Evolutionary conservation across 2,797 vertebrate species (phyloP), one percentile per base, ranked within the genome.

Genomic region (Lutjanus campechanus): DNA sequence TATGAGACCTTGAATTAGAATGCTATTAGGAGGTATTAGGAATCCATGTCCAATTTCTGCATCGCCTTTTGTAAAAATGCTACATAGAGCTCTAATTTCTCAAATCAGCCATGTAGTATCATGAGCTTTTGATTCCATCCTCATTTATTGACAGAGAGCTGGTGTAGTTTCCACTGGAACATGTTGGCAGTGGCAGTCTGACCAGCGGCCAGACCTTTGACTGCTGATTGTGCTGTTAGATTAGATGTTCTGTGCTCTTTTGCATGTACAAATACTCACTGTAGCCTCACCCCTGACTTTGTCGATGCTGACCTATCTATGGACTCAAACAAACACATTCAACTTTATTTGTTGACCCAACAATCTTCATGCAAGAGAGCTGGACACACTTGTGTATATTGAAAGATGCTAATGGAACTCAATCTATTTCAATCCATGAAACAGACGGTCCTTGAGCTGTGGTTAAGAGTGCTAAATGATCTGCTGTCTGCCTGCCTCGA

Each of bases 401-500:
- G 19, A 53, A 40, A 11, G 29, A 73, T 63, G 29, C 61, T 62
- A 83, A 82, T 74, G 72, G 46, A 56, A 69, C 9, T 60, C 51
- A 47, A 46, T 80, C 55, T 64, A 63, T 82, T 77, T 81, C 62
- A 56, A 41, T 84, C 49, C 51, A 25, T 41, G 29, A 66, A 74
- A 73, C 84, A 84, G 78, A 81, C 76, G 73, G 77, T 59, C 51
- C 61, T 66, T 43, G 73, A 70, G 56, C 74, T 72, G 51, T 69
- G 71, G 66, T 77, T 73, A 73, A 49, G 61, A 70, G 55, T 68
- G 63, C 73, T 73, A 77, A 76, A 79, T 81, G 49, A 73, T 70
- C 68, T 69, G 53, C 54, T 74, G 22, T 68, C 49, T 60, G 15
- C 22, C 36, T 68, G 65, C 71, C 46, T 74, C 73, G n/a, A 8